Base-by-base conservation (phyloP, 2,797 vertebrate genomes). In the Oreochromis mossambicus region DNA sequence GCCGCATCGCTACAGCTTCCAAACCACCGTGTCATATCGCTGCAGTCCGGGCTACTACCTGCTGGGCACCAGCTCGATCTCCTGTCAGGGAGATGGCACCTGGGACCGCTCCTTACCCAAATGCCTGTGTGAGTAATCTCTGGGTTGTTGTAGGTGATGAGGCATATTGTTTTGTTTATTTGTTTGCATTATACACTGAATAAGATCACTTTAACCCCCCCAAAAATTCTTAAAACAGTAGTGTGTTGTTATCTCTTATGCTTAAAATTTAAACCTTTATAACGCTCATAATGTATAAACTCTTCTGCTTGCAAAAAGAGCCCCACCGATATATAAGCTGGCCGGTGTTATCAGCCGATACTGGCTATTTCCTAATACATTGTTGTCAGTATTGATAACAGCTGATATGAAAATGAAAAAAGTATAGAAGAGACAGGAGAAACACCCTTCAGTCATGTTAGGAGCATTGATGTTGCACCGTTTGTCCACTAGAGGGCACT, bases 31-130 rank as follows among this genome's bases (percentile, higher is more conserved):
- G 89, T 97, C 98, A 1, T 99, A 98, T 92, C 97, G 97, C 86
- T 99, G 99, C 93, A 97, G 94, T 95, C 97, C 97, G 0, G 97
- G 98, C 51, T 98, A 98, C 96, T 98, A 99, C 95, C 94, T 99
- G 54, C 90, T 99, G 95, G 99, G 99, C 55, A 98, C 97, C 19
- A 98, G 97, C 32, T 97, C 96, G 43, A 96, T 98, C 86, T 96
- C 97, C 85, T 99, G 99, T 95, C 99, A 99, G 93, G 98, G 98
- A 2, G 98, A 99, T 12, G 97, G 98, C 85, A 98, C 98, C 9
- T 99, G 99, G 99, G 99, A 99, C 93, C 97, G 97, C 26, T 97
- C 98, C 7, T 96, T 97, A 61, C 98, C 99, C 5, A 98, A 98
- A 94, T 99, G 99, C 92, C 96, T 98, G 78, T 95, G 99, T 99